phyloP scores from a whole-genome alignment of 2,797 vertebrate species.

The Loriculus beryllinus region DNA sequence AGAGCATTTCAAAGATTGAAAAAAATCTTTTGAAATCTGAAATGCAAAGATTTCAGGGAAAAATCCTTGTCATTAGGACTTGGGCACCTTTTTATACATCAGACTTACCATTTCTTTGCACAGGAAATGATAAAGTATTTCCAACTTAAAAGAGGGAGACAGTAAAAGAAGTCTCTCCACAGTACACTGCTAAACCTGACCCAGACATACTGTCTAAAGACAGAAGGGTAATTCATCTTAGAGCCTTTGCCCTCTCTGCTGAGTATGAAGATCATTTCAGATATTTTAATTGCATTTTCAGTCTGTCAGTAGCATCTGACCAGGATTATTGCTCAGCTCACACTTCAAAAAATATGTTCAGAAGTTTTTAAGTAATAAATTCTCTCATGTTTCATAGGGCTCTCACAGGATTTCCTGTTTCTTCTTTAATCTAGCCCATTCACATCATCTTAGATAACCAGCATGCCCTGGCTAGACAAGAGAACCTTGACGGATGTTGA shows the following conservation, averaged over 20 bases:
- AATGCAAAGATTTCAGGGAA: constrained; percentile 22
- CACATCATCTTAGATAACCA: background rate
- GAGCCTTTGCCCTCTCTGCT: background rate
- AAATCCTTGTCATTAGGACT: background rate
- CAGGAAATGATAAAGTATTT: background rate
- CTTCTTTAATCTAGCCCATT: background rate
- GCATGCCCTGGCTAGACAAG: background rate
- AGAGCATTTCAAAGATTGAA: background rate
- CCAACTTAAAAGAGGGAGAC: background rate
- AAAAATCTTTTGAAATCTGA: background rate
- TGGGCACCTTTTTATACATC: background rate
- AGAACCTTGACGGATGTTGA: background rate
- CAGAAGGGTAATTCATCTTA: background rate
- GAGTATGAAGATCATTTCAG: background rate
- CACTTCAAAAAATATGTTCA: background rate
- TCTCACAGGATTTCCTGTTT: background rate
- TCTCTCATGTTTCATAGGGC: background rate
- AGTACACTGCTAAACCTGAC: background rate
- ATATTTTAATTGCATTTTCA: background rate
- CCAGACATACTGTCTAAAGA: background rate
- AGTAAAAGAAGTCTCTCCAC: background rate
- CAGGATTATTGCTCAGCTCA: background rate
- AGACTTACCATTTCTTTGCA: background rate
- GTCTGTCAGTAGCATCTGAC: background rate
- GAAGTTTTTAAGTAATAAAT: background rate